Conservation (phyloP, 2,888 invertebrate species). For the Latrodectus elegans region DNA sequence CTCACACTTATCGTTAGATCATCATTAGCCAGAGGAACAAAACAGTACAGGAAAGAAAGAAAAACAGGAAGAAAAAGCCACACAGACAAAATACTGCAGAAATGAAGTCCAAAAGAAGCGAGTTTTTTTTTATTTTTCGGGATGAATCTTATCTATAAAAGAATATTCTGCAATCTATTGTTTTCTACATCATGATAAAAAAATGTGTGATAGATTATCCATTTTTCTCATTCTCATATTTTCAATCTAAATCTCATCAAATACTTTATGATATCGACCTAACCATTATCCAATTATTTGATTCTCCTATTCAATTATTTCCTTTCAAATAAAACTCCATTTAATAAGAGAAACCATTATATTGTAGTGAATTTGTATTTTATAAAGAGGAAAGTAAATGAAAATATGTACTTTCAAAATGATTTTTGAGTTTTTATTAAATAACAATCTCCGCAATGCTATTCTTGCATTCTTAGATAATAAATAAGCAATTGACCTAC, state of each 20-base stretch:
- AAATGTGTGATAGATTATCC: conserved; percentile 42
- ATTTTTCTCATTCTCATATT: conserved; percentile 34
- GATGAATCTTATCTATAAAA: conserved; percentile 55
- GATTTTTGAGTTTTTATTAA: too few species aligned
- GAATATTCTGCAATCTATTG: conserved; percentile 45
- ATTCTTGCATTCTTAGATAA: too few species aligned
- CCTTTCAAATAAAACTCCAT: too few species aligned
- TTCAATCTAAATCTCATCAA: conserved; percentile 10
- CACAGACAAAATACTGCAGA: conserved; percentile 9
- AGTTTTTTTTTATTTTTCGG: conserved; percentile 15
- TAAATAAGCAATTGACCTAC: too few species aligned
- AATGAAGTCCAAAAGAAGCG: conserved; percentile 40
- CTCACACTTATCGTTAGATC: conserved; percentile 56
- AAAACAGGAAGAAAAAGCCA: conserved; percentile 3
- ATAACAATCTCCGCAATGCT: too few species aligned
- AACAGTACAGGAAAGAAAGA: conserved; percentile 32
- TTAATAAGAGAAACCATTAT: too few species aligned
- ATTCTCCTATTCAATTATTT: too few species aligned
- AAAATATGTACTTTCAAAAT: too few species aligned
- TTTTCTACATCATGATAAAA: conserved; percentile 6
- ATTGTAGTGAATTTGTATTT: too few species aligned
- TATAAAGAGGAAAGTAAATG: too few species aligned
- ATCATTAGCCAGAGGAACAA: conserved; percentile 54
- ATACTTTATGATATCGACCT: neutral
- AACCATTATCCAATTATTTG: too few species aligned